phyloP scores from a whole-genome alignment of 2,797 vertebrate species.

The Enteromius viviparus region DNA sequence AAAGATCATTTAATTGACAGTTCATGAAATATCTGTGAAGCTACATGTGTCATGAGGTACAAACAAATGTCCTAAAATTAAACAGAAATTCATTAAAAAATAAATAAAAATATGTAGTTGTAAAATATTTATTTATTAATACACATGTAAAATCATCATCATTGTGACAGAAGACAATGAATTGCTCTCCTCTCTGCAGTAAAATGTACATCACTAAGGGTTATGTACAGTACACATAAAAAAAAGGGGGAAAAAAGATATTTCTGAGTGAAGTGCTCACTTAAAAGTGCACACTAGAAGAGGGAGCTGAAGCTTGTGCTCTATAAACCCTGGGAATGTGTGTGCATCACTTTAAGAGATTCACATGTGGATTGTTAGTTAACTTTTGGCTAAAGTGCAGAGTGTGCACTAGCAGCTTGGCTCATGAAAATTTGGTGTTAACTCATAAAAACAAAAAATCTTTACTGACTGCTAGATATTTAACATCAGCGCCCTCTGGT shows the following conservation, averaged over 20 bases:
- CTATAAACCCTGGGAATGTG: constrained; percentile 8
- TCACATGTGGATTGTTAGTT: neutral
- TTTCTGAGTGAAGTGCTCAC: constrained; percentile 40
- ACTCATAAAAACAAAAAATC: neutral
- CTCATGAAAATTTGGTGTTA: neutral
- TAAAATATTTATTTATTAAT: constrained; percentile 75
- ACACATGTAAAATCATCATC: constrained; percentile 70
- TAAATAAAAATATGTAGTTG: constrained; percentile 44
- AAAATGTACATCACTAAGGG: constrained; percentile 63
- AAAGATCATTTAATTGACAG: constrained; percentile 9
- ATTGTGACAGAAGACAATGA: constrained; percentile 50
- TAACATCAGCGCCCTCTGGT: constrained; percentile 42
- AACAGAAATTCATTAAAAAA: constrained; percentile 7
- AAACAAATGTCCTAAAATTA: constrained; percentile 21
- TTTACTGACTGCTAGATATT: neutral
- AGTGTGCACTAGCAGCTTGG: constrained; percentile 31
- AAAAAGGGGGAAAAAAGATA: constrained; percentile 28
- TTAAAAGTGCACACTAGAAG: constrained; percentile 42
- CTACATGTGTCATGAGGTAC: neutral
- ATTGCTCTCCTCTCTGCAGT: constrained; percentile 42
- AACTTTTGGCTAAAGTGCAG: constrained; percentile 37
- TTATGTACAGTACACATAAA: constrained; percentile 53
- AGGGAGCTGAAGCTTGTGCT: neutral
- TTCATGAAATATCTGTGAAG: neutral
- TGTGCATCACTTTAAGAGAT: constrained; percentile 1